Evolutionary conservation across 2,888 invertebrate genomes (phyloP).

Genomic region (Sinodicranocentrus sp.): DNA sequence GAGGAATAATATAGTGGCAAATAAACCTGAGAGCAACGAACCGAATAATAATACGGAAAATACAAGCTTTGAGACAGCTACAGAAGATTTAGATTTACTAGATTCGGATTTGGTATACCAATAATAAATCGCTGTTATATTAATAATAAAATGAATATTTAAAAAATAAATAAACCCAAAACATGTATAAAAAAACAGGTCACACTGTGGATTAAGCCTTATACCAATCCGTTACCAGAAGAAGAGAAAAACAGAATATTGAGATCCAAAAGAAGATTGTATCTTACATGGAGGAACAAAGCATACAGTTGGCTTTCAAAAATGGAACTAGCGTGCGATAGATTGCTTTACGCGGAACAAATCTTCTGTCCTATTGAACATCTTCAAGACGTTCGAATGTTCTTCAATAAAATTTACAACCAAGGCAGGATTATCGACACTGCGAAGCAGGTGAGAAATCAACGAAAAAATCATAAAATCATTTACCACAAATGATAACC

Average conservation of each 20-base stretch:
- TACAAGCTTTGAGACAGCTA: background rate
- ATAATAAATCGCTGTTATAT: background rate
- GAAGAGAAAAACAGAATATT: constrained; percentile 11
- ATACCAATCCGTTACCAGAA: background rate
- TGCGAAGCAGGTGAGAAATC: constrained; percentile 34
- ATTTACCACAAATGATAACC: too few species aligned
- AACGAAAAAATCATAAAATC: too few species aligned
- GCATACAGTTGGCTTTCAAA: constrained; percentile 63
- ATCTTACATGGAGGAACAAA: constrained; percentile 61
- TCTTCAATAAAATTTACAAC: constrained; percentile 39
- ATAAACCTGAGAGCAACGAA: background rate
- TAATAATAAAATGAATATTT: too few species aligned
- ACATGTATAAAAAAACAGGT: constrained; percentile 15
- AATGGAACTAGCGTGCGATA: constrained; percentile 43
- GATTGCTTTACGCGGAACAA: constrained; percentile 23
- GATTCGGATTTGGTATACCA: constrained; percentile 16
- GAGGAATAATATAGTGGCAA: too few species aligned
- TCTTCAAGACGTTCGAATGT: constrained; percentile 26
- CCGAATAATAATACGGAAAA: background rate
- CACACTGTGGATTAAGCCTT: background rate
- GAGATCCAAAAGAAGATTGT: constrained; percentile 48
- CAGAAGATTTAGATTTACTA: background rate
- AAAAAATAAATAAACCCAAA: too few species aligned
- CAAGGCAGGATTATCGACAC: constrained; percentile 42
- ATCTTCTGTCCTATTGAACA: constrained; percentile 30